These are phyloP conservation scores for Xyrauchen texanus DNA, from an alignment of 2,113 vertebrate species.

Conservation along the genomic window DNA sequence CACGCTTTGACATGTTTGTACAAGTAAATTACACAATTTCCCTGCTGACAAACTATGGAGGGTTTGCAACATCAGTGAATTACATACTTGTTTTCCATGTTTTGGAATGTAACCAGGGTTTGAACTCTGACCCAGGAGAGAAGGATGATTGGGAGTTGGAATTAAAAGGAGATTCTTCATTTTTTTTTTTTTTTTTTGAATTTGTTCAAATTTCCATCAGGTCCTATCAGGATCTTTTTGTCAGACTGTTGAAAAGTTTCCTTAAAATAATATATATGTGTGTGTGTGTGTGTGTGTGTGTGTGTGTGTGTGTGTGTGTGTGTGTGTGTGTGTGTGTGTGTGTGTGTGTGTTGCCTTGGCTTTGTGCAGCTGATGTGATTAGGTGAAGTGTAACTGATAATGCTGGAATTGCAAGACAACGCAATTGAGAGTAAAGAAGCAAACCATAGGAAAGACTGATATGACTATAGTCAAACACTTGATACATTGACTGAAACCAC, in stretches of 20 bases:
- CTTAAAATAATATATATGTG: constrained; percentile 41
- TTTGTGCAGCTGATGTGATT: not conserved
- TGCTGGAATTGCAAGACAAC: not conserved
- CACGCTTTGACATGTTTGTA: constrained; percentile 32
- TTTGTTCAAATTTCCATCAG: constrained; percentile 32
- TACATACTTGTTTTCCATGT: not conserved
- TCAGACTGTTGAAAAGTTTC: constrained; percentile 21
- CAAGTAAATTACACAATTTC: constrained; percentile 36
- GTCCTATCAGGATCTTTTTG: constrained; percentile 31
- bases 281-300: not conserved
- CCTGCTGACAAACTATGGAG: constrained; percentile 13
- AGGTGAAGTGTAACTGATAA: not conserved
- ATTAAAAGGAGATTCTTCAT: constrained; percentile 33
- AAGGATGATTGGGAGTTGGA: constrained; percentile 13
- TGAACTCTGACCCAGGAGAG: not conserved
- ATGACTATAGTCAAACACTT: not conserved
- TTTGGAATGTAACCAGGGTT: not conserved
- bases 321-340: too few relatives aligned
- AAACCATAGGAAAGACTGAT: not conserved
- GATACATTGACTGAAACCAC: constrained; percentile 7
- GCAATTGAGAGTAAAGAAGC: constrained; percentile 19
- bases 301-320: not conserved
- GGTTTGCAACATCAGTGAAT: constrained; percentile 39
- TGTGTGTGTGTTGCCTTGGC: not conserved
- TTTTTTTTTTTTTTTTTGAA: constrained; percentile 2